These are phyloP conservation scores for Drosophila tristis DNA, from an alignment of 1,140 invertebrate genomes.

Conservation along the genomic window DNA sequence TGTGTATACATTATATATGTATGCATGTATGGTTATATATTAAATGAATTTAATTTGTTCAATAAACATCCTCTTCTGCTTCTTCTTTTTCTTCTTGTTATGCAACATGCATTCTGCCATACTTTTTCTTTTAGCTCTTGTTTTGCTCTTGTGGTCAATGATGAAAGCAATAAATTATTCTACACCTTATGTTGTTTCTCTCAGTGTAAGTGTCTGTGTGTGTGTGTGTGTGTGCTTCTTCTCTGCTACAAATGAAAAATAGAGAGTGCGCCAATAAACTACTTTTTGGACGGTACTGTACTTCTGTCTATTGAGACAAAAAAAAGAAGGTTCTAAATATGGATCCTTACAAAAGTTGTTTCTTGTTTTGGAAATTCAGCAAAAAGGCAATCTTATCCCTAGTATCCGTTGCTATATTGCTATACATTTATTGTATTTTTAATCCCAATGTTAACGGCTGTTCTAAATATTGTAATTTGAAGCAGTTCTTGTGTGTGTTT, in stretches of 20 bases:
- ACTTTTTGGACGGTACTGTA: slow-evolving; percentile 68
- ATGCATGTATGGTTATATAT: slow-evolving; percentile 47
- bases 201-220: slow-evolving; percentile 30
- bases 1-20: slow-evolving; percentile 44
- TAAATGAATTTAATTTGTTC: slow-evolving; percentile 43
- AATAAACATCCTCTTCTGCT: slow-evolving; percentile 39
- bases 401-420: slow-evolving; percentile 42
- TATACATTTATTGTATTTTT: too few species aligned
- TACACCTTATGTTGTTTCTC: slow-evolving; percentile 17
- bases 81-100: slow-evolving; percentile 39
- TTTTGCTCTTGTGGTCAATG: slow-evolving; percentile 28
- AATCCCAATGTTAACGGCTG: slow-evolving; percentile 27
- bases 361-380: slow-evolving; percentile 38
- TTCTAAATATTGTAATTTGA: slow-evolving; percentile 2
- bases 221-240: slow-evolving; percentile 17
- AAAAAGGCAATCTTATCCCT: slow-evolving; percentile 43
- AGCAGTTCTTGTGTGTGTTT: slow-evolving; percentile 33
- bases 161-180: slow-evolving; percentile 23
- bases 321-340: slow-evolving; percentile 30
- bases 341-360: slow-evolving; percentile 31
- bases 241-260: slow-evolving; percentile 57
- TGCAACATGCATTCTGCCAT: slow-evolving; percentile 52
- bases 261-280: slow-evolving; percentile 47
- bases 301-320: slow-evolving; percentile 40
- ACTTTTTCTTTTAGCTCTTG: neutral